Evolutionary conservation across 2,113 vertebrate species (phyloP).

Genomic region (Tyrannus savana): DNA sequence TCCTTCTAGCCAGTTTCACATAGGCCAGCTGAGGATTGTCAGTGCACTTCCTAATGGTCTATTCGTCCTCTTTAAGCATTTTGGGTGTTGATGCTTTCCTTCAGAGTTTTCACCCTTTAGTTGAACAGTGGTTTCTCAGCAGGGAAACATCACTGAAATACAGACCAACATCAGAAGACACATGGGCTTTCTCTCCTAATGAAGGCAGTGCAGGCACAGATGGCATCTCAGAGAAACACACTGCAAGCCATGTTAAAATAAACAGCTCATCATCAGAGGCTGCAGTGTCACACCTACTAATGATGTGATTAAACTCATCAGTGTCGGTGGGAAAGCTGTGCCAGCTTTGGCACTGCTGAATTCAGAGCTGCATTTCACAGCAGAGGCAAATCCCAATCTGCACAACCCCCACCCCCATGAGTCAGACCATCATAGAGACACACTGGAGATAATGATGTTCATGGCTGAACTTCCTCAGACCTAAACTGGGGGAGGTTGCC

Average conservation of each 20-base stretch:
- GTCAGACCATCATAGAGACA: background rate
- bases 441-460: fast-evolving
- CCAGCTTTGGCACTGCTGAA: background rate
- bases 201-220: slow-evolving; percentile 44
- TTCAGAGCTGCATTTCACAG: background rate
- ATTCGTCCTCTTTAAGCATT: background rate
- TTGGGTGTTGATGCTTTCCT: background rate
- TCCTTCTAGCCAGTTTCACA: background rate
- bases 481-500: background rate
- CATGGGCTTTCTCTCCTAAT: background rate
- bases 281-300: slow-evolving; percentile 60
- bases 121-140: slow-evolving; percentile 14
- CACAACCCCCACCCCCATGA: background rate
- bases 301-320: slow-evolving; percentile 57
- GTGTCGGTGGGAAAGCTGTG: background rate
- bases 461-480: background rate
- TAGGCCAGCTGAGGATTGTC: background rate
- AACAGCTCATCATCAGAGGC: slow-evolving; percentile 41
- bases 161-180: background rate
- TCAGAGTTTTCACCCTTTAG: background rate
- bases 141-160: slow-evolving; percentile 37
- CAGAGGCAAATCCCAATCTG: background rate
- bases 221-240: slow-evolving; percentile 36
- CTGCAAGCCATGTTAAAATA: slow-evolving; percentile 3
- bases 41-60: background rate